Conservation (phyloP, 2,888 invertebrate species). For the Plemyria rubiginata region DNA sequence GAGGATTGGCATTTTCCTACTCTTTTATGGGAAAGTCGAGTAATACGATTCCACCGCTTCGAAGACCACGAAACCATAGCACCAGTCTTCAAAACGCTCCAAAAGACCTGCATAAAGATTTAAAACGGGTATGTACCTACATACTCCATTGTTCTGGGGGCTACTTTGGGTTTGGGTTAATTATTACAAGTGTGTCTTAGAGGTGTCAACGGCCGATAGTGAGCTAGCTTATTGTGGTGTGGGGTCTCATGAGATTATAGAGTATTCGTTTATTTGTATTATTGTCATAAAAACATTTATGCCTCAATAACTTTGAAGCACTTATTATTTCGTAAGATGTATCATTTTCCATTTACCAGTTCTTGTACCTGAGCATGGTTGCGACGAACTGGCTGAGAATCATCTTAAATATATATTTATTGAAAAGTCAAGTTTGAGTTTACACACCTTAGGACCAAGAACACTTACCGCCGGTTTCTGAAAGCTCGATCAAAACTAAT, state of each 20-base stretch:
- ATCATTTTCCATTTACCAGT: no score
- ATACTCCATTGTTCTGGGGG: background rate
- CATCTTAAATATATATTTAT: no score
- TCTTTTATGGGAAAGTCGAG: slow-evolving; percentile 85
- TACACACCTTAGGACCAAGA: no score
- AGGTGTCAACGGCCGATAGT: background rate
- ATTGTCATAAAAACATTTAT: no score
- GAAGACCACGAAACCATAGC: slow-evolving; percentile 90
- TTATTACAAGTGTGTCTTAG: background rate
- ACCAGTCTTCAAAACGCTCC: slow-evolving; percentile 59
- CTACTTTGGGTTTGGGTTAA: slow-evolving; percentile 3
- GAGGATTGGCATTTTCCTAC: slow-evolving; percentile 88
- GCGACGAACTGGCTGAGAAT: no score
- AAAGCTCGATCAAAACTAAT: no score
- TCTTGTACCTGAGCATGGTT: no score
- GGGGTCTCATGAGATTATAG: background rate
- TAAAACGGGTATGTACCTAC: slow-evolving; percentile 10
- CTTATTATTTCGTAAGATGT: no score
- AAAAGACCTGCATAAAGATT: slow-evolving; percentile 36
- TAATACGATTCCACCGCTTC: slow-evolving; percentile 89
- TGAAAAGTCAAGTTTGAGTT: no score
- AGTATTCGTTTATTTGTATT: background rate
- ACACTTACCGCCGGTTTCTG: no score
- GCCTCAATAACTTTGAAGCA: background rate
- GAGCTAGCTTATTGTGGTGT: background rate